Evolutionary conservation across 2,113 vertebrate genomes (phyloP).

Genomic region (Piliocolobus tephrosceles): DNA sequence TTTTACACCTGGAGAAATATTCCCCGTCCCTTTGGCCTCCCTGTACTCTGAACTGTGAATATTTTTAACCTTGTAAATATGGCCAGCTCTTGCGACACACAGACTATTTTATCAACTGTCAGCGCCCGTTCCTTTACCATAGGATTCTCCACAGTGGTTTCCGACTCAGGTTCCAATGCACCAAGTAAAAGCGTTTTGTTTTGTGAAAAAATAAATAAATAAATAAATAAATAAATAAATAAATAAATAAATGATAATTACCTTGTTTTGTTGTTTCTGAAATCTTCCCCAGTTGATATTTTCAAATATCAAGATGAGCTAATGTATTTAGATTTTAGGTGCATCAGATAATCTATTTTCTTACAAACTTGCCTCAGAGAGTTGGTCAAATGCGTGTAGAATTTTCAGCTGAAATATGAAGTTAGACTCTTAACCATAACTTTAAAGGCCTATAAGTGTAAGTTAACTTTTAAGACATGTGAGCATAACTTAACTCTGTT

Average conservation of each 20-base stretch:
- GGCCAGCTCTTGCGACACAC: constrained; percentile 88
- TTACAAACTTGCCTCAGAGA: not conserved
- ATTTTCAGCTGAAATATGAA: not conserved
- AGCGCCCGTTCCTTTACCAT: not conserved
- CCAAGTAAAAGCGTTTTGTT: constrained; percentile 94
- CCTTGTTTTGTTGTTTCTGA: not conserved
- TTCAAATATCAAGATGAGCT: not conserved
- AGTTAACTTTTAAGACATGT: not conserved
- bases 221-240: not conserved
- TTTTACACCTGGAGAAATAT: not conserved
- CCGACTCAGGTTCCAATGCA: constrained; percentile 98
- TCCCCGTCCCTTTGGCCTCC: not conserved
- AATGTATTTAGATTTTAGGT: not conserved
- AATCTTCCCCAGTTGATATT: not conserved
- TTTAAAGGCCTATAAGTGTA: not conserved
- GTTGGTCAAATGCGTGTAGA: not conserved
- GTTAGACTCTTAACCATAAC: not conserved
- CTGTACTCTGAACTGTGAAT: constrained; percentile 86
- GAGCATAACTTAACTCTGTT: not conserved
- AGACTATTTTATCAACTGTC: constrained; percentile 94
- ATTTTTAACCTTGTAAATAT: constrained; percentile 91
- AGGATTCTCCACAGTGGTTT: constrained; percentile 86
- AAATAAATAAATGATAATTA: not conserved
- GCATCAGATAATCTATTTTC: not conserved
- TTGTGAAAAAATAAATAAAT: constrained; percentile 74